Base-by-base conservation (phyloP, 2,888 invertebrate genomes). In the Corythucha ciliata region DNA sequence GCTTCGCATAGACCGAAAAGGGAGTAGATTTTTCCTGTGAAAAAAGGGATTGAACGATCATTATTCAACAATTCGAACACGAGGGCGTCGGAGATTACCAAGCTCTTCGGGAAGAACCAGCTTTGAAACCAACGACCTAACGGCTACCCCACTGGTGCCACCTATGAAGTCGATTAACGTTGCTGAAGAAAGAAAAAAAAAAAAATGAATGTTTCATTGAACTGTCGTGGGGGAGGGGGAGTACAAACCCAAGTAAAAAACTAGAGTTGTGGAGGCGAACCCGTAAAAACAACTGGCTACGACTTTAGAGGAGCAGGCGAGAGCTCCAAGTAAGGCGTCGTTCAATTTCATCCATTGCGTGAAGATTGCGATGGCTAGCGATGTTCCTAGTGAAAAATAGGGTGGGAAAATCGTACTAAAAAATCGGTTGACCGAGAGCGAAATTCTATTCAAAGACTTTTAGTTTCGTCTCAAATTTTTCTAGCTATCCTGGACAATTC, bases 271-370 rank as follows among this genome's bases (percentile, higher is more conserved):
- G n/a, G 42, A 33, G 16, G 52, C 44, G 29, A 52, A 49, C 10
- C 54, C 54, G 39, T 52, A 57, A 26, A 54, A 52, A 18, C 48
- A 27, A 25, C 42, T 34, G 16, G 57, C 54, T 10, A 57, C 16
- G 7, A 57, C 46, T 39, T 57, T 57, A 16, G 45, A 59, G 6
- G 39, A 37, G 20, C 56, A 58, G 0, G 61, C 59, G 18, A 59
- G 49, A 4, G 51, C 49, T 33, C 62, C 62, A 33, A 62, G 57
- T 45, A 59, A 44, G 14, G 59, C 54, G 48, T 62, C 62, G 24
- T 59, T 55, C 32, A 62, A 55, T 42, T 60, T 58, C 27, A 61
- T 34, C 10, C 48, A 20, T 6, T 57, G 56, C 16, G 57, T 59
- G 32, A 61, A 52, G 14, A 61, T 33, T 8, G 59, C 55, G 2